These are phyloP conservation scores for Gephyroberyx darwinii DNA, from an alignment of 2,797 vertebrate genomes.

Conservation along the genomic window DNA sequence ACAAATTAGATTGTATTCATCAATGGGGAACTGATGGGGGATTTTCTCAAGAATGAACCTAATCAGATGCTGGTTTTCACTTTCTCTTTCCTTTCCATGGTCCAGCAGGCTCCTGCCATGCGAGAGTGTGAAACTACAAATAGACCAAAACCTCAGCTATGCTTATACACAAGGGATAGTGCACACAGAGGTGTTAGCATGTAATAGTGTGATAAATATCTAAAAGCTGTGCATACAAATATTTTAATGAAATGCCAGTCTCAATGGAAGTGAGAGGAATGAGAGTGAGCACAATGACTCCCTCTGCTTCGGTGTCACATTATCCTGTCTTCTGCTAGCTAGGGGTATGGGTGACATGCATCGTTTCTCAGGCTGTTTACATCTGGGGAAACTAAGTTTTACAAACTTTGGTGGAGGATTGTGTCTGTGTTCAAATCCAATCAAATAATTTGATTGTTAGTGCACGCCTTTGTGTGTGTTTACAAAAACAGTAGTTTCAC, in stretches of 20 bases:
- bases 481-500: conserved; percentile 8
- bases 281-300: conserved; percentile 23
- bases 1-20: too few relatives aligned
- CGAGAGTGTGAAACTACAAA: neutral
- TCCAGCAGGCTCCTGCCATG: neutral
- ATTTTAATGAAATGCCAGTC: conserved; percentile 30
- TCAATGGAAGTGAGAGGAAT: conserved; percentile 10
- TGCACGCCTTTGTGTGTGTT: neutral
- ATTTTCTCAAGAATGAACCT: too few relatives aligned
- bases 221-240: conserved; percentile 9
- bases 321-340: conserved; percentile 16
- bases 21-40: too few relatives aligned
- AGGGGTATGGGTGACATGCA: conserved; percentile 37
- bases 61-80: neutral
- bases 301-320: conserved; percentile 19
- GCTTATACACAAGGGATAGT: neutral
- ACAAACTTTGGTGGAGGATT: conserved; percentile 2
- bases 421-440: conserved; percentile 6
- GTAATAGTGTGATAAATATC: conserved; percentile 6
- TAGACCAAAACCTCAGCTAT: neutral
- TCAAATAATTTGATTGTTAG: neutral
- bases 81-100: neutral
- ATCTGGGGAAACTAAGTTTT: conserved; percentile 18
- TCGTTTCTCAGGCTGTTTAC: conserved; percentile 27
- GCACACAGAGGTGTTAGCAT: too few relatives aligned